Evolutionary conservation across 1,140 invertebrate genomes (phyloP).

Genomic region (Saccostrea glomerata): DNA sequence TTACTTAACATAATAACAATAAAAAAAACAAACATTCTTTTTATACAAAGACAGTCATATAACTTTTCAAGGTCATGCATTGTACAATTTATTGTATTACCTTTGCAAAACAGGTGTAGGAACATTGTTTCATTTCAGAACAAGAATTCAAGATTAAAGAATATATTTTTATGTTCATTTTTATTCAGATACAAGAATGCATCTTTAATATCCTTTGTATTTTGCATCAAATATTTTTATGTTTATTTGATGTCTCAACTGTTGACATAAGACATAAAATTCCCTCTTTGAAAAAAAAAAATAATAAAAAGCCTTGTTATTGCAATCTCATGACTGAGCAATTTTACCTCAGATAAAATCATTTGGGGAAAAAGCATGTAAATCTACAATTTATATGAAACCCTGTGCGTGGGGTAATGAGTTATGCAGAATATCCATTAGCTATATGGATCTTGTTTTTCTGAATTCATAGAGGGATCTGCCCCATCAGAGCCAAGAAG

Average conservation of each 20-base stretch:
- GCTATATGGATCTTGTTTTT: background rate
- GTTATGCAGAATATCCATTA: background rate
- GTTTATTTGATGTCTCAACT: background rate
- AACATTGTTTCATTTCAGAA: too few species aligned
- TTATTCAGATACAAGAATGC: too few species aligned
- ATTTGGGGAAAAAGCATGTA: background rate
- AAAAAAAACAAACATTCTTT: too few species aligned
- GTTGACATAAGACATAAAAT: background rate
- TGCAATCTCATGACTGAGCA: background rate
- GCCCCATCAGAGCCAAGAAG: background rate
- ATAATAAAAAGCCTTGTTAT: background rate
- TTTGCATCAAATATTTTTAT: background rate
- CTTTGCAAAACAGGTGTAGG: too few species aligned
- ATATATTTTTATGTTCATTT: too few species aligned
- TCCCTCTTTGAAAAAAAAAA: background rate
- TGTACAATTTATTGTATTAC: too few species aligned
- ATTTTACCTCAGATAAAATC: background rate
- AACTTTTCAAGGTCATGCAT: too few species aligned
- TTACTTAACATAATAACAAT: background rate
- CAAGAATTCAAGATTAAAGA: too few species aligned
- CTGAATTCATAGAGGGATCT: background rate
- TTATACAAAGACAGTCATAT: too few species aligned
- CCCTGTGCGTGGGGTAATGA: slow-evolving; percentile 5
- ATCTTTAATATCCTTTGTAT: background rate
- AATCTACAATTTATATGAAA: background rate